Percentiles rank a stretch among this genome's conserved stretches.
phyloP scores from a whole-genome alignment of 2,797 vertebrate species.

The Leptodactylus fallax region DNA sequence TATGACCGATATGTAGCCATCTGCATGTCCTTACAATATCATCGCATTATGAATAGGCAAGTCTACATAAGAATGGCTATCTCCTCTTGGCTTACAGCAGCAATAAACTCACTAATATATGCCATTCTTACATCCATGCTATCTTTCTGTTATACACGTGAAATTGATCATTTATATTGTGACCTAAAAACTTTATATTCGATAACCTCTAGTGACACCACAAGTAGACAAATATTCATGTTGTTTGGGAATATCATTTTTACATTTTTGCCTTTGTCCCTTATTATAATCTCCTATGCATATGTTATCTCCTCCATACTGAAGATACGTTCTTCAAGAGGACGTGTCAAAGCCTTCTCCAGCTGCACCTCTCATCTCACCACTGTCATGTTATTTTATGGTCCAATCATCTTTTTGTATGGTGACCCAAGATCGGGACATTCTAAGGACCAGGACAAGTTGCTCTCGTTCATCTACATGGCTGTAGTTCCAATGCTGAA shows the following conservation, averaged over 20 bases:
- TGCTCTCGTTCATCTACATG: slow-evolving; percentile 14
- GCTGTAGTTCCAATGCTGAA: slow-evolving; percentile 64
- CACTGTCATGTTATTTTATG: slow-evolving; percentile 31
- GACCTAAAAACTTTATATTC: slow-evolving; percentile 21
- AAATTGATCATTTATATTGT: slow-evolving; percentile 38
- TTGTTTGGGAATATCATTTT: neutral
- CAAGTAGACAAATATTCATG: slow-evolving; percentile 2
- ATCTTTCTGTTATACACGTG: slow-evolving; percentile 3
- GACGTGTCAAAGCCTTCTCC: slow-evolving; percentile 27
- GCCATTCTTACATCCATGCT: slow-evolving; percentile 21
- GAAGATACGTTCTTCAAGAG: slow-evolving; percentile 1
- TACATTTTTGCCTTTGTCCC: slow-evolving; percentile 10
- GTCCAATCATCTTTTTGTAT: slow-evolving; percentile 21
- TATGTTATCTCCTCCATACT: slow-evolving; percentile 19
- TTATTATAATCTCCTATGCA: slow-evolving; percentile 19
- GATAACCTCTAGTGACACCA: slow-evolving; percentile 25
- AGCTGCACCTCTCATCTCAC: slow-evolving; percentile 33
- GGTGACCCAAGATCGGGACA: slow-evolving; percentile 6
- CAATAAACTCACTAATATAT: neutral
- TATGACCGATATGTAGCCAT: slow-evolving; percentile 49
- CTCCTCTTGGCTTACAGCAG: neutral
- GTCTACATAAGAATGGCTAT: neutral
- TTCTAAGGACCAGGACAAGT: slow-evolving; percentile 28
- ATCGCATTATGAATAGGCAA: neutral
- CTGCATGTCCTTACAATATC: slow-evolving; percentile 4